phyloP scores from a whole-genome alignment of 2,888 invertebrate genomes.

The Siphlonurus alternatus region DNA sequence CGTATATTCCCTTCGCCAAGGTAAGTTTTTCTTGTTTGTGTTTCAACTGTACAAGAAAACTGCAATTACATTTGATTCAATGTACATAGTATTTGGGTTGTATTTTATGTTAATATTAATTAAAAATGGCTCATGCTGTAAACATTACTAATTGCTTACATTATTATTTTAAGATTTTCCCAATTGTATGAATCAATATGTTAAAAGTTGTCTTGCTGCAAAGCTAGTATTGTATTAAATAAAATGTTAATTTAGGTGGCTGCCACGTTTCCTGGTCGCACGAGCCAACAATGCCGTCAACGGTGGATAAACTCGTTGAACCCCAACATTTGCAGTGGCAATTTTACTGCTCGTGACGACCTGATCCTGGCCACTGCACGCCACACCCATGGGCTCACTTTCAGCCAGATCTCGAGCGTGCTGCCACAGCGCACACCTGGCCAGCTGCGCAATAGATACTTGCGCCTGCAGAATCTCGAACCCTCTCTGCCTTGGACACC shows the following conservation, averaged over 20 bases:
- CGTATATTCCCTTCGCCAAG: not conserved
- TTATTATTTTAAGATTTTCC: no score
- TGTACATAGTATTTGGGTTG: no score
- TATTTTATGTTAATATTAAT: no score
- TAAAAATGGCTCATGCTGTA: no score
- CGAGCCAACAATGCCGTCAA: not conserved
- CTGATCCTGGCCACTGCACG: not conserved
- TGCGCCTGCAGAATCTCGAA: not conserved
- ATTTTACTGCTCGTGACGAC: not conserved
- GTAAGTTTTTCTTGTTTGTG: no score
- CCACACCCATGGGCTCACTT: not conserved
- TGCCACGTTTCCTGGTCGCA: not conserved
- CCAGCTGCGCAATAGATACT: not conserved
- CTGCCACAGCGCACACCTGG: not conserved
- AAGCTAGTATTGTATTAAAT: not conserved
- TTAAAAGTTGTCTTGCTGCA: no score
- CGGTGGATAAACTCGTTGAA: not conserved
- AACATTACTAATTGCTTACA: no score
- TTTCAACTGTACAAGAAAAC: no score
- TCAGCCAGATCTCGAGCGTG: not conserved
- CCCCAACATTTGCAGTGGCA: not conserved
- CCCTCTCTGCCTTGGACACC: not conserved
- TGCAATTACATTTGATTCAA: no score
- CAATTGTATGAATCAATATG: no score
- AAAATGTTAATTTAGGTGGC: not conserved